phyloP scores from a whole-genome alignment of 2,797 vertebrate species.

The Ctenosaura bakeri region DNA sequence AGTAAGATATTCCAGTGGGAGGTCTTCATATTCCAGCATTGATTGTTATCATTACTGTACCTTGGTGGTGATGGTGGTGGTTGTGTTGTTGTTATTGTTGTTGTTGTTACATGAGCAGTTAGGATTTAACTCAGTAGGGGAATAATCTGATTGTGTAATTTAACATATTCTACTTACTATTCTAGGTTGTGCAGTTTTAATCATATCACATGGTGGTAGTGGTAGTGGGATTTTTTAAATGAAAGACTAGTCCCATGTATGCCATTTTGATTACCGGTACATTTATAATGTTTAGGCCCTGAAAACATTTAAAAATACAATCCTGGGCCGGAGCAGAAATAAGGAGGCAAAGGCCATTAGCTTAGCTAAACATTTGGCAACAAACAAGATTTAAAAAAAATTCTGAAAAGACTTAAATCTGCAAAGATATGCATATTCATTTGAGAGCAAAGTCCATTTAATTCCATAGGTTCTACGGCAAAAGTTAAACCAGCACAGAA shows the following conservation, averaged over 20 bases:
- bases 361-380: too few species aligned
- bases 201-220: background rate
- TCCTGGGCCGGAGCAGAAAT: too few species aligned
- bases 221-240: background rate
- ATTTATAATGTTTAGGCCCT: background rate
- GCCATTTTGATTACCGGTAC: background rate
- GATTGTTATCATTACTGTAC: background rate
- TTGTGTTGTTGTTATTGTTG: slow-evolving; percentile 4
- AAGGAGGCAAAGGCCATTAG: too few species aligned
- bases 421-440: background rate
- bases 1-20: background rate
- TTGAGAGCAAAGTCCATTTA: background rate
- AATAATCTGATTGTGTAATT: background rate
- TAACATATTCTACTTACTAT: background rate
- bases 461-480: background rate
- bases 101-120: background rate
- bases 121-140: background rate
- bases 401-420: background rate
- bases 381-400: background rate
- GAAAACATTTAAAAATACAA: background rate
- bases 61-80: background rate
- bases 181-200: slow-evolving; percentile 17
- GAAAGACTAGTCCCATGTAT: background rate
- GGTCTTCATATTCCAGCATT: background rate
- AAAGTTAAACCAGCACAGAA: background rate